Percentiles rank a stretch among this genome's conserved stretches.
Evolutionary conservation across 2,113 vertebrate genomes (phyloP).

Genomic region (Acanthochromis polyacanthus): DNA sequence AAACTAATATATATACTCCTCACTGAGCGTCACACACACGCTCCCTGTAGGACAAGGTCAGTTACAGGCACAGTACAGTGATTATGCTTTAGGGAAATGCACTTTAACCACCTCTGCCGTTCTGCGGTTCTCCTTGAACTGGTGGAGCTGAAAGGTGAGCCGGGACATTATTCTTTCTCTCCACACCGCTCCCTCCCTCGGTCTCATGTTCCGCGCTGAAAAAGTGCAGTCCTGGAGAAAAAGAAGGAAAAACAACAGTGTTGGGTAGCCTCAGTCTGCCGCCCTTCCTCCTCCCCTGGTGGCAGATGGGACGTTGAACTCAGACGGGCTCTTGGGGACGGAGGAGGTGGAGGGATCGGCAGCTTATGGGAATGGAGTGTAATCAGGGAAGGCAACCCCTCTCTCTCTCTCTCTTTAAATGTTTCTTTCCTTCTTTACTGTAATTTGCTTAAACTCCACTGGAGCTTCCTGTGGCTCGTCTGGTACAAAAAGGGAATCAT

Average conservation of each 20-base stretch:
- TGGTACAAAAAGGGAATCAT: neutral
- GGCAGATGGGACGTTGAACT: slow-evolving; percentile 74
- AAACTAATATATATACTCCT: neutral
- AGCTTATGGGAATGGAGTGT: slow-evolving; percentile 54
- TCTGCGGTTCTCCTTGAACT: slow-evolving; percentile 25
- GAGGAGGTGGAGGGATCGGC: slow-evolving; percentile 16
- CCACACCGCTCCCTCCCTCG: slow-evolving; percentile 40
- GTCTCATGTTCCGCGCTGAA: slow-evolving; percentile 55
- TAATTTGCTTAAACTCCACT: neutral
- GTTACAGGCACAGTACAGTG: slow-evolving; percentile 22
- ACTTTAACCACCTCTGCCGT: slow-evolving; percentile 19
- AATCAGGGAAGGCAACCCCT: slow-evolving; percentile 27
- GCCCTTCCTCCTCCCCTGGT: slow-evolving; percentile 22
- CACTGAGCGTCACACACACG: neutral
- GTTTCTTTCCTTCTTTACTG: neutral
- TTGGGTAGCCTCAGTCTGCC: slow-evolving; percentile 8
- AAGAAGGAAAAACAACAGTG: slow-evolving; percentile 30
- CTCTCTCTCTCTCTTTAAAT: neutral
- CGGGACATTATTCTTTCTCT: slow-evolving; percentile 57
- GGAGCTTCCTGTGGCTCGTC: neutral
- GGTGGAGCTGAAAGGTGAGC: slow-evolving; percentile 50
- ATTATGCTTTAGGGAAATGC: slow-evolving; percentile 39
- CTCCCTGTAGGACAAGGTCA: neutral
- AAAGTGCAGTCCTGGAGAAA: slow-evolving; percentile 30
- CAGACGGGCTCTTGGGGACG: slow-evolving; percentile 32